A percentile compares a stretch with the other conserved stretches of the same genome.
phyloP scores from a whole-genome alignment of 2,113 vertebrate genomes.

The Larimichthys crocea region DNA sequence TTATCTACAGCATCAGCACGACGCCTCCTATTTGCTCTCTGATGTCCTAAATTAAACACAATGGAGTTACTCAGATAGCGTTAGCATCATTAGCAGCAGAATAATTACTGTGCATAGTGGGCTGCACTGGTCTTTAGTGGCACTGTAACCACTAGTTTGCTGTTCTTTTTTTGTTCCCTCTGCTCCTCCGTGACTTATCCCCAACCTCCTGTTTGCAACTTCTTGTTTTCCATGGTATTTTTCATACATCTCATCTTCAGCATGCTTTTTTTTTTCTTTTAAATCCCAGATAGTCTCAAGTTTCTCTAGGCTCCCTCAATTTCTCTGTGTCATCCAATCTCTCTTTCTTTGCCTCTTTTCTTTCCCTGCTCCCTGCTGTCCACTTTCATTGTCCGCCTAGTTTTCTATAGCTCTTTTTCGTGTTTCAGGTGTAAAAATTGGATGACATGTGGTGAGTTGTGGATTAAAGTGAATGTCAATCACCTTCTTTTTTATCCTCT shows the following conservation, averaged over 20 bases:
- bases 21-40: conserved; percentile 45
- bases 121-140: conserved; percentile 46
- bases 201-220: conserved; percentile 8
- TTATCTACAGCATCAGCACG: conserved; percentile 46
- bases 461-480: conserved; percentile 80
- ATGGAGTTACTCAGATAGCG: conserved; percentile 58
- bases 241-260: conserved; percentile 11
- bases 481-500: conserved; percentile 71
- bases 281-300: conserved; percentile 35
- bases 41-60: conserved; percentile 73
- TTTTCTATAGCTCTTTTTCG: conserved; percentile 46
- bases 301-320: conserved; percentile 28
- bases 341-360: conserved; percentile 10
- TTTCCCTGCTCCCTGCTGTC: conserved; percentile 40
- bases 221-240: conserved; percentile 30
- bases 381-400: conserved; percentile 47
- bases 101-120: conserved; percentile 66
- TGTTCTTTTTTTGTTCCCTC: conserved; percentile 28
- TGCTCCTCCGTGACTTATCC: conserved; percentile 11
- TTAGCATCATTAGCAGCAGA: conserved; percentile 62
- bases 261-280: neutral
- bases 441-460: conserved; percentile 69
- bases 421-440: conserved; percentile 72
- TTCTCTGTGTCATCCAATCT: conserved; percentile 44
- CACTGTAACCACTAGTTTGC: conserved; percentile 27